Evolutionary conservation across 2,888 invertebrate genomes (phyloP).

Genomic region (Aleiodes testaceus): DNA sequence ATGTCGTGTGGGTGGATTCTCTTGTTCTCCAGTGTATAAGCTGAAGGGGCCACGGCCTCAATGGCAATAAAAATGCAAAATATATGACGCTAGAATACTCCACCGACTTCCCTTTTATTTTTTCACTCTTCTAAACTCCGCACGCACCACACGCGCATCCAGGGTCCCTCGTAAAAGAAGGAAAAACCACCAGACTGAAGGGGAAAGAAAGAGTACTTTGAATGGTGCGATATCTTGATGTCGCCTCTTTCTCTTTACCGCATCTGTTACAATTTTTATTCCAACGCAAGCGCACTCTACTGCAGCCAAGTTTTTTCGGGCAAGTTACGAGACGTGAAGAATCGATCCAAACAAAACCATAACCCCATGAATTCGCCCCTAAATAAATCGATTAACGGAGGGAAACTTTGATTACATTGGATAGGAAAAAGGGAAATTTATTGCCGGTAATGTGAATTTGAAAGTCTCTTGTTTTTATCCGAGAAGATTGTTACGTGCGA

Average conservation of each 20-base stretch:
- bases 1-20: conserved; percentile 6
- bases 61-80: conserved; percentile 68
- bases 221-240: conserved; percentile 52
- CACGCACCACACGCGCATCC: conserved; percentile 54
- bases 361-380: conserved; percentile 50
- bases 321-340: conserved; percentile 31
- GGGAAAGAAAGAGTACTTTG: conserved; percentile 46
- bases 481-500: background rate
- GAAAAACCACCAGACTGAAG: background rate
- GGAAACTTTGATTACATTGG: conserved; percentile 27
- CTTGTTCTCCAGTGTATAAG: background rate
- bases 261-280: background rate
- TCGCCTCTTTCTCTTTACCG: conserved; percentile 7
- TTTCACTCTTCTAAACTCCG: conserved; percentile 53
- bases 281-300: conserved; percentile 12
- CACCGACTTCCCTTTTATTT: conserved; percentile 1
- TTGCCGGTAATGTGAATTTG: background rate
- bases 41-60: conserved; percentile 49
- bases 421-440: conserved; percentile 32
- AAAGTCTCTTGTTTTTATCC: too few species aligned
- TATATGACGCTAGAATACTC: conserved; percentile 54
- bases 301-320: background rate
- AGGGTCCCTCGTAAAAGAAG: conserved; percentile 54
- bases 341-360: conserved; percentile 49
- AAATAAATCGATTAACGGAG: conserved; percentile 35